Base-by-base conservation (phyloP, 2,888 invertebrate species). In the Dioctria rufipes region DNA sequence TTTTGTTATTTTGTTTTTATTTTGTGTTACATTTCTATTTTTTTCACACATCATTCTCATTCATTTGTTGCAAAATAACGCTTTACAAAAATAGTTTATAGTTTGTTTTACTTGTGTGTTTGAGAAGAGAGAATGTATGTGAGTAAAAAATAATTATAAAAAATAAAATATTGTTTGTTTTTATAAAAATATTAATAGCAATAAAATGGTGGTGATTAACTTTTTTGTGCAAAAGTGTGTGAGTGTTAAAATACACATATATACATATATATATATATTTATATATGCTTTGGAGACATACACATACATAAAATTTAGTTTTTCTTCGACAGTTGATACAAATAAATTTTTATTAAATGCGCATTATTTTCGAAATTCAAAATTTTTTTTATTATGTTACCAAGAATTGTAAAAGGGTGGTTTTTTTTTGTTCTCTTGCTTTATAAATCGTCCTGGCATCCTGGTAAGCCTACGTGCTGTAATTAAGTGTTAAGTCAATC, bases 1-100 rank as follows among this genome's bases (percentile, higher is more conserved):
- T 39, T 25, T 77, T 77, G 40, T 60, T n/a, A 63, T 63, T 54
- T 77, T 77, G 63, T 77, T 77, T 49, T 40, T 77, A 75, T 37
- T 9, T 77, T 63, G 46, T 71, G 13, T 63, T 25, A 25, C 25
- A 25, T 25, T 63, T 77, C 58, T 60, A 54, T 71, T 51, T 71
- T 60, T 69, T 69, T 51, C 58, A 73, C 25, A 25, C 73, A 73
- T 60, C 58, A 60, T 77, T 77, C 40, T 77, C 58, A 77, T 77
- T 77, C 49, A 77, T 25, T 77, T 49, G 49, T 63, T 46, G 49
- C 54, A 77, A 77, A 77, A 77, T 60, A 77, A 77, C 54, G 49
- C 37, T 77, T 77, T 77, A 77, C 63, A 77, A 77, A 77, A 77
- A 77, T 77, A 77, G 77, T 63, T 61, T 63, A 77, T 77, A 77